Conservation (phyloP, 2,888 invertebrate genomes). For the Augochlorella aurata region DNA sequence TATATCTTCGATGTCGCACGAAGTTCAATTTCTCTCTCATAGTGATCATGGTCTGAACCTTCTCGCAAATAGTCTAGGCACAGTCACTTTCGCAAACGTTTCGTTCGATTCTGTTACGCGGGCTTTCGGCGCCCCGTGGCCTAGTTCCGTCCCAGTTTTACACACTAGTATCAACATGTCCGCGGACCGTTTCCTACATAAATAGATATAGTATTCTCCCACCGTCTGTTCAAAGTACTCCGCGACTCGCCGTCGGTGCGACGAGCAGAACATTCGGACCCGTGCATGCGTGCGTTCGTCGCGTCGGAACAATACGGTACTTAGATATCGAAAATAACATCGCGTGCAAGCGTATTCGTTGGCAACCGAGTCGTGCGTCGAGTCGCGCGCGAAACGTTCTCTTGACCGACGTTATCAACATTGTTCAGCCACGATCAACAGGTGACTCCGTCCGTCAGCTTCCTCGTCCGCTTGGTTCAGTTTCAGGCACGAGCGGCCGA, state of each 20-base stretch:
- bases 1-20: constrained; percentile 55
- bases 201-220: not conserved
- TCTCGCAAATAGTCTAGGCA: constrained; percentile 48
- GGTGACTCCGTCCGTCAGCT: not conserved
- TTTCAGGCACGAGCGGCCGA: constrained; percentile 39
- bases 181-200: not conserved
- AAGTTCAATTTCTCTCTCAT: constrained; percentile 38
- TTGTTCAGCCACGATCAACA: not conserved
- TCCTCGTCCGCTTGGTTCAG: not conserved
- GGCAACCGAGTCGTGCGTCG: not conserved
- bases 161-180: not conserved
- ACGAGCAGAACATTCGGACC: not conserved
- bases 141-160: constrained; percentile 1
- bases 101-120: constrained; percentile 12
- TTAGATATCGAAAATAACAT: constrained; percentile 22
- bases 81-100: constrained; percentile 20
- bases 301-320: not conserved
- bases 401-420: not conserved
- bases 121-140: not conserved
- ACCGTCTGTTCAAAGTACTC: not conserved
- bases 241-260: not conserved
- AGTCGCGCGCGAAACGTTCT: constrained; percentile 4
- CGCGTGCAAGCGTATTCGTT: constrained; percentile 1
- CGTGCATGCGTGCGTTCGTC: not conserved
- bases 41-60: constrained; percentile 46